Evolutionary conservation across 2,888 invertebrate genomes (phyloP), one percentile per base, ranked within the genome.

Genomic region (Netelia fuscicornis): DNA sequence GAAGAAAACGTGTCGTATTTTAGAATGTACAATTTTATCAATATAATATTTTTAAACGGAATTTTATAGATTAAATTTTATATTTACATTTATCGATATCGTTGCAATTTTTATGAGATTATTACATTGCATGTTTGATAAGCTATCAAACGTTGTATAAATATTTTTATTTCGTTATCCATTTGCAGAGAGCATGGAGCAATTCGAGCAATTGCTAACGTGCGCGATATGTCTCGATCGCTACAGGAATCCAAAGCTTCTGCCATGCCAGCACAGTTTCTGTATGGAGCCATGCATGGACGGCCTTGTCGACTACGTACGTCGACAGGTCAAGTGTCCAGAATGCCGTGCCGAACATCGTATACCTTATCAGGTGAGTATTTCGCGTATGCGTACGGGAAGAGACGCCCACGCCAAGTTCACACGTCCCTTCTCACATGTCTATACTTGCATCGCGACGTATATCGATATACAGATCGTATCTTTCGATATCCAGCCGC

Each of bases 221-320:
- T 99, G 99, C 95, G 98, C 99, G 94, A 98, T 99, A 93, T 99
- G 99, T 94, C 95, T 99, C 94, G 99, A 99, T 95, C 96, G 99
- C 92, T 99, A 97, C 95, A 96, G 98, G 92, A 98, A 98, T 94
- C 99, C 99, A n/a, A 99, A 99, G 95, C 95, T 99, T 93, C 95
- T 99, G 93, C 99, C 99, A 96, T 99, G 99, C 94, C 99, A 99
- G 95, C 99, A 99, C 96, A 99, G 99, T 91, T 99, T 98, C 95
- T 99, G 99, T 94, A 98, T 98, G 97, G 98, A 98, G 93, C 99
- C 99, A 77, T 99, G 99, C 94, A 97, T 99, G 96, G 99, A 99
- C 94, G 98, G 99, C 88, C 96, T 99, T 72, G 98, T 98, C 92
- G 98, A 98, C 95, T 98, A 98, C 94, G 98, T 98, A 88, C 96